Conservation (phyloP, 2,888 invertebrate species). For the Platerodrilus igneus region DNA sequence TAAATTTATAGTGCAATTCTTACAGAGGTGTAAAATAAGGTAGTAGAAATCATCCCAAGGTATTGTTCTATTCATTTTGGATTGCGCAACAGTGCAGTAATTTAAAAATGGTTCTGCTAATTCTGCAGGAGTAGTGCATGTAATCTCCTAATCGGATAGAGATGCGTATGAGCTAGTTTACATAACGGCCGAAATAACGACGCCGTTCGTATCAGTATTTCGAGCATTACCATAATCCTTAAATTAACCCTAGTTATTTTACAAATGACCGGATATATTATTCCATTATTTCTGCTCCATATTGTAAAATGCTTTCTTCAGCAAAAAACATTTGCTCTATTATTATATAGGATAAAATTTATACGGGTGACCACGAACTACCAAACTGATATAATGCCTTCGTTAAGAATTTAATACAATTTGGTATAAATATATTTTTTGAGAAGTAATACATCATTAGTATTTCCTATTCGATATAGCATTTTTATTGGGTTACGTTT, state of each 20-base stretch:
- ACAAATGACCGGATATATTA: constrained; percentile 25
- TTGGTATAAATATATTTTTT: too few relatives aligned
- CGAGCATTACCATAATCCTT: constrained; percentile 23
- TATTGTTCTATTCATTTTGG: constrained; percentile 15
- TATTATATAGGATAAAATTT: too few relatives aligned
- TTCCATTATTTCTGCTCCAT: constrained; percentile 24
- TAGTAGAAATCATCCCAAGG: constrained; percentile 18
- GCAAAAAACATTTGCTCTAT: constrained; percentile 20
- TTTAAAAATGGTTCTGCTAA: constrained; percentile 3
- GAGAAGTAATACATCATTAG: constrained; percentile 24
- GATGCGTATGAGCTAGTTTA: constrained; percentile 24
- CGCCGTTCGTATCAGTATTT: constrained; percentile 23
- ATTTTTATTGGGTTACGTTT: constrained; percentile 32
- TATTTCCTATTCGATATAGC: constrained; percentile 27
- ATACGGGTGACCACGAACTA: too few relatives aligned
- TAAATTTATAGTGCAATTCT: constrained; percentile 20
- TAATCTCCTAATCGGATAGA: constrained; percentile 20
- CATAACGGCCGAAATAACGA: constrained; percentile 23
- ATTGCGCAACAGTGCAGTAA: constrained; percentile 4
- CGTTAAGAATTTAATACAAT: too few relatives aligned
- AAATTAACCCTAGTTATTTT: constrained; percentile 24
- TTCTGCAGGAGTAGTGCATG: constrained; percentile 11
- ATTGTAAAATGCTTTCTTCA: constrained; percentile 19
- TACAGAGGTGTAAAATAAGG: constrained; percentile 22
- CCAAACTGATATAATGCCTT: too few relatives aligned